phyloP scores from a whole-genome alignment of 2,797 vertebrate species.

The Hemibagrus guttatus region DNA sequence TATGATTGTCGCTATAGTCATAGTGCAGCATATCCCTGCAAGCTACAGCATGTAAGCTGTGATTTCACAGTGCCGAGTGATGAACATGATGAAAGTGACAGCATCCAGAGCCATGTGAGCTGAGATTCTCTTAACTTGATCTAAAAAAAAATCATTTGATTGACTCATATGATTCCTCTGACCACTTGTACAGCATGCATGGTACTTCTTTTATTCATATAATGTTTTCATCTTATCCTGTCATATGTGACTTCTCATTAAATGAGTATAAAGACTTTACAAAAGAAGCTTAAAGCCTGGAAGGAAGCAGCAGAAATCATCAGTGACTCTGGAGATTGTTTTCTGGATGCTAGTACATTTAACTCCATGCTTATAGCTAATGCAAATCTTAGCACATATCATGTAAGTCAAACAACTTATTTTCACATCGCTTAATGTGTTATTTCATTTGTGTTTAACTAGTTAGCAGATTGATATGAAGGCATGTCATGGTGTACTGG shows the following conservation, averaged over 20 bases:
- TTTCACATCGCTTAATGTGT: background rate
- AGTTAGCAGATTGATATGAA: too few species aligned
- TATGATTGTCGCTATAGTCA: too few species aligned
- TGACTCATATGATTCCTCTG: background rate
- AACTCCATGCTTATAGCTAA: background rate
- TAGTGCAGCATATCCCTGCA: too few species aligned
- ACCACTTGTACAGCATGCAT: background rate
- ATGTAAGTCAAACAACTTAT: background rate
- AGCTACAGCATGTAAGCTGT: background rate
- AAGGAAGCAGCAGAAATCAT: background rate
- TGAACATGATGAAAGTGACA: background rate
- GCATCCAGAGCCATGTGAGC: background rate
- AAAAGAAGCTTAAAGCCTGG: background rate
- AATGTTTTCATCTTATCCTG: background rate
- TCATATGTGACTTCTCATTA: background rate
- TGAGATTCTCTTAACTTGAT: too few species aligned
- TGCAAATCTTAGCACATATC: background rate
- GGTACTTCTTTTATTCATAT: background rate
- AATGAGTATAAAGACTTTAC: background rate
- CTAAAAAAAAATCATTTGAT: background rate
- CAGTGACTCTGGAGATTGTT: background rate
- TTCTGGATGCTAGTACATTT: background rate
- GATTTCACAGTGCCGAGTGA: background rate
- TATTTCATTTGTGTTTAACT: background rate
- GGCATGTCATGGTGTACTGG: too few species aligned